A percentile compares a stretch with the other conserved stretches of the same genome.
Evolutionary conservation across 2,113 vertebrate genomes (phyloP).

Genomic region (Pardalotus punctatus): DNA sequence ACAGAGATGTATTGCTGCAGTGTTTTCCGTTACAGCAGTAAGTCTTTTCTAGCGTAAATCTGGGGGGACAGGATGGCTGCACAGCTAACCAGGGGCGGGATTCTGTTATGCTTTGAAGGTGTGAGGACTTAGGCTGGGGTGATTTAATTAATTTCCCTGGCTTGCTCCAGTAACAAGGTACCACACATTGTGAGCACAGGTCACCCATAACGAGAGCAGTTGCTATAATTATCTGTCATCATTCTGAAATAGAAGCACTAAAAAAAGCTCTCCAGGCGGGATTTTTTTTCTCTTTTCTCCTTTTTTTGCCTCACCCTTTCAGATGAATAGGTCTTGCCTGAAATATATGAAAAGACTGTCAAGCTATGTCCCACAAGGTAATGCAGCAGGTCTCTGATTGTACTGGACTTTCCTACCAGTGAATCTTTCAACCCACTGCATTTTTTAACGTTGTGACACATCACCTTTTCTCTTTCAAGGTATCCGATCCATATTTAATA

Average conservation of each 20-base stretch:
- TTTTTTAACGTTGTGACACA: neutral
- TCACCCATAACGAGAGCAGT: neutral
- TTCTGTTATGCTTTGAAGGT: neutral
- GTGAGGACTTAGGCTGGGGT: fast-evolving
- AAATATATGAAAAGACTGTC: neutral
- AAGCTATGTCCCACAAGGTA: neutral
- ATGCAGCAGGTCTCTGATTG: neutral
- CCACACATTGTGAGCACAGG: neutral
- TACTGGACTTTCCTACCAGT: neutral
- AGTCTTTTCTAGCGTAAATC: neutral
- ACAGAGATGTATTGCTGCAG: neutral
- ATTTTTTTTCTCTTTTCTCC: neutral
- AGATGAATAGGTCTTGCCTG: neutral
- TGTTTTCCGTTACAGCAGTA: neutral
- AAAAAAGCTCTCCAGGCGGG: neutral
- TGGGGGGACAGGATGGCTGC: neutral
- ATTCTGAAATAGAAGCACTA: slow-evolving; percentile 1
- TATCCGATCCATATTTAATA: neutral
- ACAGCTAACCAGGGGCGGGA: neutral
- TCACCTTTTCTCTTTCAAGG: neutral
- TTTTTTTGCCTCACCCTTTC: neutral
- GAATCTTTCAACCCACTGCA: neutral
- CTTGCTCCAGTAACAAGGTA: neutral
- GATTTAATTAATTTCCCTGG: neutral
- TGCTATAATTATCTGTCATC: slow-evolving; percentile 44